A percentile compares a stretch with the other conserved stretches of the same genome.
These are phyloP conservation scores for Lacerta bilineata DNA, from an alignment of 2,797 vertebrate species.

Conservation along the genomic window DNA sequence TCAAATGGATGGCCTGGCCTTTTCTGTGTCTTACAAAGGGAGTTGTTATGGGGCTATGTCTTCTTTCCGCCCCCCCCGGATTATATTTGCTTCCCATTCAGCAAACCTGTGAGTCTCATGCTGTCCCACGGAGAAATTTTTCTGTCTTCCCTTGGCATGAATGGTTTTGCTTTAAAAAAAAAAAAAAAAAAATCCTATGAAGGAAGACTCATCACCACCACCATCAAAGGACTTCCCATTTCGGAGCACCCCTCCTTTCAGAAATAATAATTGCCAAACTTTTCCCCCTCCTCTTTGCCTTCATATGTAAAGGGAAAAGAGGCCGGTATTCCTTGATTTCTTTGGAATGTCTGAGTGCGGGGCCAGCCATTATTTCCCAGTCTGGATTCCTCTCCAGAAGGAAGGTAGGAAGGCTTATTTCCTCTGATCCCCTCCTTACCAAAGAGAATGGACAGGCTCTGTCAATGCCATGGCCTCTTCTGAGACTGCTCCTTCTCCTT, in stretches of 20 bases:
- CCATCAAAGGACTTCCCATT: constrained; percentile 14
- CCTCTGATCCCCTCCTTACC: constrained; percentile 61
- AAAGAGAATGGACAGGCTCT: constrained; percentile 54
- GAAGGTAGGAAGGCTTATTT: constrained; percentile 64
- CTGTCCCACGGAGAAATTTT: constrained; percentile 9
- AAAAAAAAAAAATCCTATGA: constrained; percentile 43
- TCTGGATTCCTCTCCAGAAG: constrained; percentile 50
- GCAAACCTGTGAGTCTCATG: background rate
- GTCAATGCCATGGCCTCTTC: constrained; percentile 68
- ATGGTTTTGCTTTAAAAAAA: background rate
- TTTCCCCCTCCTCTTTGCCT: constrained; percentile 10
- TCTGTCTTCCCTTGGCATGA: background rate
- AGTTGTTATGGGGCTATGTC: background rate
- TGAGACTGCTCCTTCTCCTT: constrained; percentile 50
- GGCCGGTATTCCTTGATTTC: constrained; percentile 44
- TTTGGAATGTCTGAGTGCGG: constrained; percentile 42
- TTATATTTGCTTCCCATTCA: constrained; percentile 25
- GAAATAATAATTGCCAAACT: background rate
- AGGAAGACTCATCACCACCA: constrained; percentile 10
- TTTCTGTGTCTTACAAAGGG: constrained; percentile 25
- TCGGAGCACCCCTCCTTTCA: background rate
- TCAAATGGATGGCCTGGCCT: background rate
- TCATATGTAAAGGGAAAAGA: constrained; percentile 26
- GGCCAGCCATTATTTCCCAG: constrained; percentile 64
- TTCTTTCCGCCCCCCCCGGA: background rate